Conservation (phyloP, 2,113 vertebrate genomes). For the Saguinus midas region DNA sequence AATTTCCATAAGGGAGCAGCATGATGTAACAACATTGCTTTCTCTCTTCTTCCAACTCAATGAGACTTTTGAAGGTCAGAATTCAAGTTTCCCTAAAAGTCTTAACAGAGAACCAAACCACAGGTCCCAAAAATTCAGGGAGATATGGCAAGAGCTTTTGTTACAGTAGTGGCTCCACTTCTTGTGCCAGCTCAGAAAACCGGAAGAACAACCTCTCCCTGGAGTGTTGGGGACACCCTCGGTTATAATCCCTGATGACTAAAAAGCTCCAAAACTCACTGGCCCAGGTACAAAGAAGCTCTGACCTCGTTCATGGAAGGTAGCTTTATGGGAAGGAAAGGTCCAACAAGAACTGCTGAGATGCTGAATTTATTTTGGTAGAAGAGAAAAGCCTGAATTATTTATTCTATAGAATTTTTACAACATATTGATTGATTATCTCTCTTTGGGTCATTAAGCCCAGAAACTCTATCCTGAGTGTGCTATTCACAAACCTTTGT, state of each 20-base stretch:
- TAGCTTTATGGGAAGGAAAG: background rate
- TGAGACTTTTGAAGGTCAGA: background rate
- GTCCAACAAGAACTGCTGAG: background rate
- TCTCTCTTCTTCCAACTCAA: background rate
- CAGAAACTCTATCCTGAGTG: slow-evolving; percentile 35
- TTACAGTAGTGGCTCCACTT: background rate
- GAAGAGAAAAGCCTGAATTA: slow-evolving; percentile 28
- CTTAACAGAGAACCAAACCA: background rate
- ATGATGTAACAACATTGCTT: background rate
- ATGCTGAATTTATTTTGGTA: background rate
- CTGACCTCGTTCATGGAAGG: background rate
- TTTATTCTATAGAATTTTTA: slow-evolving; percentile 15
- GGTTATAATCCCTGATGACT: background rate
- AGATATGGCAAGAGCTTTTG: background rate
- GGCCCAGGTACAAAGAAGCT: background rate
- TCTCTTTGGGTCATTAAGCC: background rate
- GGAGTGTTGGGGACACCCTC: background rate
- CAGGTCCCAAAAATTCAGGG: background rate
- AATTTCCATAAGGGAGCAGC: background rate
- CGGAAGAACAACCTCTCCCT: background rate
- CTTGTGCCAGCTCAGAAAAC: background rate
- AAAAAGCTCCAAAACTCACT: background rate
- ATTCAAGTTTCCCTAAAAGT: background rate
- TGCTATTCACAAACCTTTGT: background rate
- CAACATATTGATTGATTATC: background rate